Conservation (phyloP, 2,797 vertebrate genomes). For the Echeneis naucrates region DNA sequence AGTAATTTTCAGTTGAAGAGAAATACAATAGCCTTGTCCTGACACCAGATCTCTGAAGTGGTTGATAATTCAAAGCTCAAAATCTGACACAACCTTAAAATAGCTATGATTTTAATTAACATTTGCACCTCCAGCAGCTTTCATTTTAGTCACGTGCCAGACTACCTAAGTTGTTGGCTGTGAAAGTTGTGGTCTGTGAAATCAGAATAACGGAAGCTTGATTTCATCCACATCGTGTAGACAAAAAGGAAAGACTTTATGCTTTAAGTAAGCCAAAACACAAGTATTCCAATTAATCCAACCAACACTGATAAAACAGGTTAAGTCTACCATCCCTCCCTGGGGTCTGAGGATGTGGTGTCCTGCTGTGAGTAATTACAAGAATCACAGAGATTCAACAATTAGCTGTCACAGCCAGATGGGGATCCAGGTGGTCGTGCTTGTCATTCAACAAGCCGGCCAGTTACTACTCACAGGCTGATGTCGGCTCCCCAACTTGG, state of each 20-base stretch:
- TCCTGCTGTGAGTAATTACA: slow-evolving; percentile 77
- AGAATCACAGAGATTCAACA: slow-evolving; percentile 84
- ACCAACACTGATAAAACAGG: slow-evolving; percentile 10
- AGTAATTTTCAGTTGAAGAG: neutral
- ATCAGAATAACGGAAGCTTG: too few relatives aligned
- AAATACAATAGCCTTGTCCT: neutral
- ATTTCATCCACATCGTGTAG: neutral
- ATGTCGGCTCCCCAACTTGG: slow-evolving; percentile 62
- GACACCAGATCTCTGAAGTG: neutral
- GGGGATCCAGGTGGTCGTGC: slow-evolving; percentile 65
- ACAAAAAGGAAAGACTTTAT: neutral
- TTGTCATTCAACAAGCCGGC: slow-evolving; percentile 73
- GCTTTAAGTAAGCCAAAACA: neutral
- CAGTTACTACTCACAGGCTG: slow-evolving; percentile 63
- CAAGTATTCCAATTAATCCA: neutral
- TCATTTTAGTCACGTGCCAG: neutral
- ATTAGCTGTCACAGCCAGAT: slow-evolving; percentile 81
- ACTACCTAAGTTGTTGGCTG: too few relatives aligned
- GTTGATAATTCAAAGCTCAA: neutral
- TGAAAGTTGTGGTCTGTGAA: neutral
- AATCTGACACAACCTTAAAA: neutral
- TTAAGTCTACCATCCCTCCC: slow-evolving; percentile 19
- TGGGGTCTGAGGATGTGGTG: slow-evolving; percentile 12
- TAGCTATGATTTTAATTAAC: neutral
- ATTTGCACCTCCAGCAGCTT: neutral